Percentiles rank a stretch among this genome's conserved stretches.
Conservation (phyloP, 2,113 vertebrate genomes). For the Hemiprocne comata region DNA sequence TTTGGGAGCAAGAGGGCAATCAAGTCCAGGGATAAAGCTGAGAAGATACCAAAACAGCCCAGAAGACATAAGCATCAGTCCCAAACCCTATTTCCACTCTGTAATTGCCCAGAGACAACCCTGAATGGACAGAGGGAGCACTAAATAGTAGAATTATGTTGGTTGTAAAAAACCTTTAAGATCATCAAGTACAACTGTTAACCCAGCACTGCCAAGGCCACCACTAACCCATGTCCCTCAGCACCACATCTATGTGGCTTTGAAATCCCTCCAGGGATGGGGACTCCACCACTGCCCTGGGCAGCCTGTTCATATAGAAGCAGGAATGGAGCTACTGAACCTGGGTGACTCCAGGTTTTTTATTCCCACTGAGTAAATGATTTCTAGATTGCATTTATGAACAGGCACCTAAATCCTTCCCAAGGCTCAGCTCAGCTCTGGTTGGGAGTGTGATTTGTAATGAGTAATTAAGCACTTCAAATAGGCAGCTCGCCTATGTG, state of each 20-base stretch:
- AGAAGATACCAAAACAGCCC: not conserved
- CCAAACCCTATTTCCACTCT: not conserved
- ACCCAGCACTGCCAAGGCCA: too few relatives aligned
- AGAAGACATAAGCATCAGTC: not conserved
- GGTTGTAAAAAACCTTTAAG: too few relatives aligned
- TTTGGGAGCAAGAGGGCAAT: not conserved
- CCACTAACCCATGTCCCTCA: too few relatives aligned
- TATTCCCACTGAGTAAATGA: not conserved
- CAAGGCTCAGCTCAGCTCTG: not conserved
- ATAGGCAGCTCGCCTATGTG: rapidly evolving
- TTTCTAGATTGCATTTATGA: not conserved
- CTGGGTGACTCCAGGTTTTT: not conserved
- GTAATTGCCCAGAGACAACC: not conserved
- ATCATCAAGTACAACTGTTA: too few relatives aligned
- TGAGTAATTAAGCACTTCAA: not conserved
- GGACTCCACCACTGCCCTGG: too few relatives aligned
- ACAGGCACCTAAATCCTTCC: not conserved
- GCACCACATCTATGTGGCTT: too few relatives aligned
- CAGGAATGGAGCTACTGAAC: not conserved
- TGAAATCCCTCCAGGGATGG: too few relatives aligned
- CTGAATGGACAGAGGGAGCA: not conserved
- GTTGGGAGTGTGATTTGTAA: not conserved
- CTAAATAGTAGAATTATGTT: too few relatives aligned
- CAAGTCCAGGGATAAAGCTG: not conserved
- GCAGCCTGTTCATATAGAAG: too few relatives aligned